Evolutionary conservation across 1,140 invertebrate species (phyloP), one percentile per base, ranked within the genome.

Genomic region (Philopotamus ludificatus): DNA sequence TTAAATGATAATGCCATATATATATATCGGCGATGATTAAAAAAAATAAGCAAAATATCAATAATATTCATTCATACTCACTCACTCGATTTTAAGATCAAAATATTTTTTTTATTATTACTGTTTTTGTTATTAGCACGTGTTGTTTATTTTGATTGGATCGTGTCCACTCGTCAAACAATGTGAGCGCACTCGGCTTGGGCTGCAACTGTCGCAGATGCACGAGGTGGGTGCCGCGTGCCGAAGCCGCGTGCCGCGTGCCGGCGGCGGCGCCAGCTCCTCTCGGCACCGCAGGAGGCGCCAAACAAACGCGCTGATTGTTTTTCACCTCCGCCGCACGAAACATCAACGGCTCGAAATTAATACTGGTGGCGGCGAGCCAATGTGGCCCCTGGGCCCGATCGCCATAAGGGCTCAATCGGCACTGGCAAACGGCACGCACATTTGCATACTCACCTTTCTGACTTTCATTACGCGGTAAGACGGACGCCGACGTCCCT

Each of bases 381-480:
- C 10, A 65, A 26, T 65, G 21, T 64, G 34, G 23, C 10, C 57
- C 51, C 25, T 68, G 12, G 12, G 18, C 39, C 12, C 18, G 2
- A 16, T 42, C 26, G 18, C 16, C 22, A 18, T n/a, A 65, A 23
- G 58, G 44, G 15, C 28, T 3, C 49, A 15, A 39, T 53, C 26
- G 34, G 28, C 10, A 16, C 12, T 12, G 23, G 47, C 51, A 41
- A 49, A 53, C 53, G 47, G 60, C 34, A 68, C 67, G 67, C 63
- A 65, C 67, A 68, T 68, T 68, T 68, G 67, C 67, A 68, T 68
- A 68, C 63, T 65, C 63, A 68, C 67, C 67, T 68, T 68, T 51
- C 50, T n/a, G 58, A 63, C 47, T 62, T 66, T 66, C 65, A 45
- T 62, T 47, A 55, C 54, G 50, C 61, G 39, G 63, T 53, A 63